Percentiles rank a stretch among this genome's conserved stretches.
phyloP scores from a whole-genome alignment of 2,797 vertebrate species.

The Stomatorhinus walkeri region DNA sequence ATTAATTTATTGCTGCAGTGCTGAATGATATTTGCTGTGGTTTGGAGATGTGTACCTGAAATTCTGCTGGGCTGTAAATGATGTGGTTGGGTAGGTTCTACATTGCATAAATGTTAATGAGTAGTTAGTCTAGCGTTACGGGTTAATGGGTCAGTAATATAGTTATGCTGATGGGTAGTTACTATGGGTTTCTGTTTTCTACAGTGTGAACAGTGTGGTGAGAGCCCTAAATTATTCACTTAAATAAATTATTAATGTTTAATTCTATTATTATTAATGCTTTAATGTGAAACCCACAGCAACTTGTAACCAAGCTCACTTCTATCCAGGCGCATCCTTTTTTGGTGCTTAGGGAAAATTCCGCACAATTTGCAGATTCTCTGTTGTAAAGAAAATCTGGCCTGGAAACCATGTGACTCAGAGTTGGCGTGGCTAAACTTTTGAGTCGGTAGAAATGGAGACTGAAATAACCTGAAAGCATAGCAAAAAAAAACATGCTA shows the following conservation, averaged over 20 bases:
- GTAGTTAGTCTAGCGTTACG: neutral
- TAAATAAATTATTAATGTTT: neutral
- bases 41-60: neutral
- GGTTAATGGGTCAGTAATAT: neutral
- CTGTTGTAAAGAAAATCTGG: neutral
- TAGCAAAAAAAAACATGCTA: neutral
- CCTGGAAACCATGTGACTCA: neutral
- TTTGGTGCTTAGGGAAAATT: neutral
- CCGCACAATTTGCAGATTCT: neutral
- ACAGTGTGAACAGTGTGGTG: neutral
- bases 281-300: neutral
- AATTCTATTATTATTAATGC: slow-evolving; percentile 4
- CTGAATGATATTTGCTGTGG: neutral
- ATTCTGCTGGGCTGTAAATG: neutral
- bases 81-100: neutral
- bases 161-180: neutral
- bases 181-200: neutral
- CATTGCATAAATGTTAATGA: slow-evolving; percentile 11
- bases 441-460: neutral
- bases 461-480: neutral
- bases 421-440: neutral
- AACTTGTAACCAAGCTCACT: neutral
- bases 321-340: neutral
- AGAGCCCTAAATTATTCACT: neutral
- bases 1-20: neutral